Evolutionary conservation across 2,888 invertebrate genomes (phyloP).

Genomic region (Heliconius sara): DNA sequence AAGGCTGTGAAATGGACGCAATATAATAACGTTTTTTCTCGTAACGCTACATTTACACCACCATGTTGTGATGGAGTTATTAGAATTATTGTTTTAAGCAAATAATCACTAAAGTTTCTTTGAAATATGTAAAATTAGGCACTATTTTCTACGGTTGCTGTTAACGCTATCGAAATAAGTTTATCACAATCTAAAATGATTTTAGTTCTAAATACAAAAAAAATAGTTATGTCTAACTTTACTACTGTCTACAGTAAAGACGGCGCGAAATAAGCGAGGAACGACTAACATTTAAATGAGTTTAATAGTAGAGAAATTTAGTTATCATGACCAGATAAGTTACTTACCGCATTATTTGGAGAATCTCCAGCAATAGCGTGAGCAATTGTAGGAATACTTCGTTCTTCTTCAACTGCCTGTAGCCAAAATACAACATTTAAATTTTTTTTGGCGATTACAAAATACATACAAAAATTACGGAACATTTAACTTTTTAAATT

Average conservation of each 20-base stretch:
- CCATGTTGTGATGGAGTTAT: background rate
- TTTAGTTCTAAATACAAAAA: background rate
- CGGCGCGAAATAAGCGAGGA: background rate
- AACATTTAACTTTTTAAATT: background rate
- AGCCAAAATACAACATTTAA: constrained; percentile 14
- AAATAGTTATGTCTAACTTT: background rate
- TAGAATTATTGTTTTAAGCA: background rate
- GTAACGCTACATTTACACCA: constrained; percentile 19
- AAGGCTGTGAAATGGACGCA: constrained; percentile 48
- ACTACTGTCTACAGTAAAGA: background rate
- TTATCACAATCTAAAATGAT: background rate
- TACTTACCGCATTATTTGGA: constrained; percentile 28
- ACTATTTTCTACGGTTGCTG: background rate
- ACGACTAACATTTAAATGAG: background rate
- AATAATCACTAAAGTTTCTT: background rate
- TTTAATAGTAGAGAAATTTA: background rate
- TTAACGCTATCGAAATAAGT: background rate
- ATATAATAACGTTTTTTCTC: constrained; percentile 30
- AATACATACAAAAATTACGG: background rate
- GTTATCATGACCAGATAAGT: background rate
- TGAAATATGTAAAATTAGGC: background rate
- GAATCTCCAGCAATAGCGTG: background rate
- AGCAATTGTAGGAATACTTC: background rate
- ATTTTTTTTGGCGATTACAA: background rate
- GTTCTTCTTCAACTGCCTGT: constrained; percentile 15